A percentile compares a stretch with the other conserved stretches of the same genome.
These are phyloP conservation scores for Epinephelus lanceolatus DNA, from an alignment of 2,113 vertebrate species.

Conservation along the genomic window DNA sequence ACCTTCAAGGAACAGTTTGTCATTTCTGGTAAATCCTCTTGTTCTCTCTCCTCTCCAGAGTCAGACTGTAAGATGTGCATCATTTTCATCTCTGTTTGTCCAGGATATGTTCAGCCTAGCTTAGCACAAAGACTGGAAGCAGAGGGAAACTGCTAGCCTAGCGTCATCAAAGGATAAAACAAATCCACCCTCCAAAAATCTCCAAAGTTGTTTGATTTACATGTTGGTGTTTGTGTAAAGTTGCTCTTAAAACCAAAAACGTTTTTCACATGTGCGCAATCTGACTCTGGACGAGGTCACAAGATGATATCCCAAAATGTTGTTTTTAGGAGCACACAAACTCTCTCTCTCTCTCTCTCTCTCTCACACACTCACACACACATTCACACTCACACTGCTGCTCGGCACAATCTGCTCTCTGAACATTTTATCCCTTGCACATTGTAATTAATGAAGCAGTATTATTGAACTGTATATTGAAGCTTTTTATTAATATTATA, in stretches of 20 bases:
- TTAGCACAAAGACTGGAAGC: constrained; percentile 37
- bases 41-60: neutral
- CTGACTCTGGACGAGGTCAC: neutral
- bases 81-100: neutral
- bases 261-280: neutral
- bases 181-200: neutral
- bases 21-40: constrained; percentile 30
- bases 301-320: constrained; percentile 5
- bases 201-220: constrained; percentile 43
- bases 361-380: neutral
- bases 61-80: neutral
- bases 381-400: constrained; percentile 14
- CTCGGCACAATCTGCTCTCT: constrained; percentile 50
- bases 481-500: constrained; percentile 49
- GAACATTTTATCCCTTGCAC: constrained; percentile 64
- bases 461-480: constrained; percentile 48
- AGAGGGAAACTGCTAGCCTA: constrained; percentile 3
- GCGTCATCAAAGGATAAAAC: neutral
- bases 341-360: no score
- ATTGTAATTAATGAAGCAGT: constrained; percentile 48
- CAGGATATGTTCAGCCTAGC: constrained; percentile 12
- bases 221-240: constrained; percentile 45
- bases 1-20: constrained; percentile 7
- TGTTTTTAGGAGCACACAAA: constrained; percentile 22
- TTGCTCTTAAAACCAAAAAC: constrained; percentile 64